Base-by-base conservation (phyloP, 2,113 vertebrate genomes). In the Odontesthes bonariensis region DNA sequence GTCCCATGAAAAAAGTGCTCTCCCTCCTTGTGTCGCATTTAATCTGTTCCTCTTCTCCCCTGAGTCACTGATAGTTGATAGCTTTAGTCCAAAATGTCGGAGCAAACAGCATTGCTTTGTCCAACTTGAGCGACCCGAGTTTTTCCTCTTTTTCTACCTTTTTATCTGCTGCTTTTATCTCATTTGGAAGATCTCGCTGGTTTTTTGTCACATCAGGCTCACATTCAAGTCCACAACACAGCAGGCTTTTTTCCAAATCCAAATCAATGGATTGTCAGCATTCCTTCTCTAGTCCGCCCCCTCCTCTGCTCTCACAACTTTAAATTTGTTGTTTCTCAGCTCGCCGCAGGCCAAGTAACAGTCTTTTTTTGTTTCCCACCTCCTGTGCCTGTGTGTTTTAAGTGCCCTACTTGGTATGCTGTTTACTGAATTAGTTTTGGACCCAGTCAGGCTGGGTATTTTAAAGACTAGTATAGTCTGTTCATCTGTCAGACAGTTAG, bases 1-100 rank as follows among this genome's bases (percentile, higher is more conserved):
- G 87, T 91, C 83, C 89, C 83, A 64, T 86, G 83, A 87, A 83
- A 27, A 86, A 91, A 88, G 79, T 87, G 73, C 70, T 81, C 77
- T 65, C 77, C 86, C 84, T 86, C 79, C 81, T 69, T 52, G 86
- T 86, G 87, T 86, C 84, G 14, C 83, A 71, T 75, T 88, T 85
- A 89, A 83, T 92, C 88, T 89, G 79, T 80, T 83, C 80, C 78
- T 70, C 74, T 57, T 71, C 53, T 85, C 71, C 79, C 57, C 60
- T 46, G 80, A 83, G 77, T 83, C 75, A 87, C 59, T n/a, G n/a
- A n/a, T n/a, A n/a, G n/a, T 86, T 84, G 83, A 90, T 89, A 88
- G 75, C 75, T 22, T 83, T 79, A 19, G 84, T 79, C 77, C 68
- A 69, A 86, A 88, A 86, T 85, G 82, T 89, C 86, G 87, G 58